These are phyloP conservation scores for Hesperophylax magnus DNA, from an alignment of 1,140 invertebrate species.

Conservation along the genomic window DNA sequence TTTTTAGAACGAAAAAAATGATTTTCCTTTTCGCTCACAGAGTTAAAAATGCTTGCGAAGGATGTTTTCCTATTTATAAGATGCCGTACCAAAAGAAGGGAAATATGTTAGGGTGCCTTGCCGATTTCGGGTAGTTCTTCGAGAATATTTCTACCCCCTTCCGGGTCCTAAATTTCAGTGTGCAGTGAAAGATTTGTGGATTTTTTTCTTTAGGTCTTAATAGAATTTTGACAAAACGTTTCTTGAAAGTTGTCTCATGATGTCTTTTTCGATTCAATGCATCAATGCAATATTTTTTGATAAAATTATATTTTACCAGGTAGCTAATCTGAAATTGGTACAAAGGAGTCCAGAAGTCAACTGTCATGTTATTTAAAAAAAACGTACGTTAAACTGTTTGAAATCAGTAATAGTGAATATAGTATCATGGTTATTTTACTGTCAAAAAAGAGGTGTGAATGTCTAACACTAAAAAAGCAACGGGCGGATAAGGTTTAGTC, in stretches of 20 bases:
- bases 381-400: too few species aligned
- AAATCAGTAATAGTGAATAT: too few species aligned
- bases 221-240: constrained; percentile 3
- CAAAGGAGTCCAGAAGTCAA: too few species aligned
- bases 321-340: too few species aligned
- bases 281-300: too few species aligned
- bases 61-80: not conserved
- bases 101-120: constrained; percentile 16
- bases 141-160: constrained; percentile 10
- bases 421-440: too few species aligned
- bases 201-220: not conserved
- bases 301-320: too few species aligned
- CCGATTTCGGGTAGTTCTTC: not conserved
- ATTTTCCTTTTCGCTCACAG: not conserved
- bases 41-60: not conserved
- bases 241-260: not conserved
- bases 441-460: too few species aligned
- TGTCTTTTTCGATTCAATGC: too few species aligned
- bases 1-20: not conserved
- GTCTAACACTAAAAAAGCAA: too few species aligned
- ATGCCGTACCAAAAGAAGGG: not conserved
- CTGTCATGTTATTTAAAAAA: too few species aligned
- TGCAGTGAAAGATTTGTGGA: not conserved
- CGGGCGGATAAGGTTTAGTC: too few species aligned
- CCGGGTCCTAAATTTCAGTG: not conserved